phyloP scores from a whole-genome alignment of 2,888 invertebrate species.

The Hirtodrosophila confusa region DNA sequence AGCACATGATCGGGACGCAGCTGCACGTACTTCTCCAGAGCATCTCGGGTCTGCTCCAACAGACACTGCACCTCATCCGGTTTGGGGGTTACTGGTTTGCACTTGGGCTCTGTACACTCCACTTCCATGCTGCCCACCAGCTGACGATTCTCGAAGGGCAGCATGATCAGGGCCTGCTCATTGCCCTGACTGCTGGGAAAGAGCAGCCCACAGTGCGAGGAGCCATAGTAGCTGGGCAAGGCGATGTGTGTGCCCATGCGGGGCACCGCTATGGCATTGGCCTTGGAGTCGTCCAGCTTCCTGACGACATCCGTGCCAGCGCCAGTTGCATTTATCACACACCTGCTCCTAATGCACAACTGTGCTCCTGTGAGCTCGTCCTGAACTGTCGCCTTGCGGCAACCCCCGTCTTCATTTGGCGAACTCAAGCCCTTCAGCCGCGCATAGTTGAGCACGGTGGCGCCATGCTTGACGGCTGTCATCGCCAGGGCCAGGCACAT shows the following conservation, averaged over 20 bases:
- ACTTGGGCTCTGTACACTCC: conserved; percentile 90
- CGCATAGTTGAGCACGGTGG: conserved; percentile 96
- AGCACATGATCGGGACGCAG: conserved; percentile 97
- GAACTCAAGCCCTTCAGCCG: conserved; percentile 90
- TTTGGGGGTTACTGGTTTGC: conserved; percentile 95
- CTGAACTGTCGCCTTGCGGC: conserved; percentile 86
- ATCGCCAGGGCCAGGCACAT: conserved; percentile 98
- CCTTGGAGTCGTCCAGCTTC: conserved; percentile 94
- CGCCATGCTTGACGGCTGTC: conserved; percentile 97
- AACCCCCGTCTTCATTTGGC: conserved; percentile 79
- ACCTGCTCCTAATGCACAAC: conserved; percentile 93
- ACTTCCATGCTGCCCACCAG: conserved; percentile 98
- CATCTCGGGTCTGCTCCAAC: conserved; percentile 96
- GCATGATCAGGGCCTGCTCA: conserved; percentile 98
- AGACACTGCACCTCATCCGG: conserved; percentile 99
- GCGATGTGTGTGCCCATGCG: conserved; percentile 42
- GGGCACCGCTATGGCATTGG: conserved; percentile 92
- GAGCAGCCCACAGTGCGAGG: conserved; percentile 97
- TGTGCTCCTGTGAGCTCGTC: conserved; percentile 92
- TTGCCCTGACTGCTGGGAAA: conserved; percentile 96
- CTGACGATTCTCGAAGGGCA: conserved; percentile 97
- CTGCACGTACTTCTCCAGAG: conserved; percentile 96
- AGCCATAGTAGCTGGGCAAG: conserved; percentile 98
- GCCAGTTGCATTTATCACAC: conserved; percentile 98
- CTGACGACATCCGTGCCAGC: conserved; percentile 96